Evolutionary conservation across 2,888 invertebrate genomes (phyloP).

Genomic region (Folsomia manolachei): DNA sequence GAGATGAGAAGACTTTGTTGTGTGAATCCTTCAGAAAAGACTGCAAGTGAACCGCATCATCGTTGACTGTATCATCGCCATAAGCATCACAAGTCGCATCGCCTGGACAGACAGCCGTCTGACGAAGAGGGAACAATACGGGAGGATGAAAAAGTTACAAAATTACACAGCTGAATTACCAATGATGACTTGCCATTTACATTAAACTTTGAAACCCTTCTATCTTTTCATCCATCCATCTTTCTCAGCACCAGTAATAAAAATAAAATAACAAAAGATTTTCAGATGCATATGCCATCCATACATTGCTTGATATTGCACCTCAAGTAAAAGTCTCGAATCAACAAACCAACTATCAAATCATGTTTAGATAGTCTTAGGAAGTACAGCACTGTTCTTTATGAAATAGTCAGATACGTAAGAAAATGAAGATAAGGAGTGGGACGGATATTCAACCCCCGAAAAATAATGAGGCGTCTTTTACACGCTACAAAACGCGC

Average conservation of each 20-base stretch:
- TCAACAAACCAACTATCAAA: neutral
- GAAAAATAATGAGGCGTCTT: slow-evolving; percentile 3
- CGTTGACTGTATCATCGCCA: too few relatives aligned
- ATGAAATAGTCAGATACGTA: neutral
- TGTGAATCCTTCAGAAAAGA: neutral
- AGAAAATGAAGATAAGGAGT: neutral
- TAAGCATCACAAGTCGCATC: slow-evolving; percentile 6
- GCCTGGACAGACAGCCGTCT: slow-evolving; percentile 16
- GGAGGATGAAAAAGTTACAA: slow-evolving; percentile 45
- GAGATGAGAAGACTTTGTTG: neutral
- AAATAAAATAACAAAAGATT: slow-evolving; percentile 18
- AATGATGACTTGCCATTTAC: slow-evolving; percentile 49
- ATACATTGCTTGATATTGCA: neutral
- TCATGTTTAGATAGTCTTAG: neutral
- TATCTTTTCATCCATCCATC: slow-evolving; percentile 14
- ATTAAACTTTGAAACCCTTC: slow-evolving; percentile 22
- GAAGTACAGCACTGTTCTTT: neutral
- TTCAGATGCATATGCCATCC: neutral
- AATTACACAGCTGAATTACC: slow-evolving; percentile 51
- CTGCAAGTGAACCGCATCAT: neutral
- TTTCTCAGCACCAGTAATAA: slow-evolving; percentile 18
- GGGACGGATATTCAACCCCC: neutral
- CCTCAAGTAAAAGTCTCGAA: neutral
- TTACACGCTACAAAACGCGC: neutral
- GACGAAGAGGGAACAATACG: slow-evolving; percentile 30